Evolutionary conservation across 92 coral and sea anemone species (phyloP).

Genomic region (Porites rus): DNA sequence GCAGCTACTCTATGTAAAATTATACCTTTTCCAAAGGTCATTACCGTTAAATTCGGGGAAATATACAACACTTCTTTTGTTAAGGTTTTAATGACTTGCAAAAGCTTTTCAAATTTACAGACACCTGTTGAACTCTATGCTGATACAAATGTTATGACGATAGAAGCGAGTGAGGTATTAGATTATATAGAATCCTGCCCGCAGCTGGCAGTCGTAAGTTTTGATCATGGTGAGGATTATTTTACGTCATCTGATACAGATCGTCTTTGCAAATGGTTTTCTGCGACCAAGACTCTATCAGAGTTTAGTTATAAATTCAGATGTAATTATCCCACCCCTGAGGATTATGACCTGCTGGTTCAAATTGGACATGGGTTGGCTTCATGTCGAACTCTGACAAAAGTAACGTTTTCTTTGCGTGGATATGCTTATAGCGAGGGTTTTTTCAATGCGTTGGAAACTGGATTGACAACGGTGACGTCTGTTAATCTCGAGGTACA

Average conservation of each 20-base stretch:
- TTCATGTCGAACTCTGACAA: background rate
- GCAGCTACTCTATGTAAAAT: background rate
- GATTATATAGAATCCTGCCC: background rate
- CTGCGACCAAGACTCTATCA: background rate
- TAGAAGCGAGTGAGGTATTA: too few species aligned
- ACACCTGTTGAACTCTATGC: background rate
- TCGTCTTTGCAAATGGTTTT: background rate
- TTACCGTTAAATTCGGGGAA: too few species aligned
- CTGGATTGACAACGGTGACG: background rate
- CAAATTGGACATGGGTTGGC: background rate
- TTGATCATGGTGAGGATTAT: accelerated
- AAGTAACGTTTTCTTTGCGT: background rate
- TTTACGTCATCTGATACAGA: background rate
- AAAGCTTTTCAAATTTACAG: background rate
- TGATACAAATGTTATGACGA: too few species aligned
- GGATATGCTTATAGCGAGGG: too few species aligned
- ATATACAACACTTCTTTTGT: background rate
- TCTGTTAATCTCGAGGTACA: background rate
- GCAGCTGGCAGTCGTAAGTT: background rate
- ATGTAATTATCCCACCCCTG: background rate
- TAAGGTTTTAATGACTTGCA: background rate
- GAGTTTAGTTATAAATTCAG: too few species aligned
- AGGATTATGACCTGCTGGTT: background rate
- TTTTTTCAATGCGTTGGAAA: background rate
- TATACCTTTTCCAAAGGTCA: constrained; percentile 4